Evolutionary conservation across 1,140 invertebrate genomes (phyloP).

Genomic region (Drosophila arizonae): DNA sequence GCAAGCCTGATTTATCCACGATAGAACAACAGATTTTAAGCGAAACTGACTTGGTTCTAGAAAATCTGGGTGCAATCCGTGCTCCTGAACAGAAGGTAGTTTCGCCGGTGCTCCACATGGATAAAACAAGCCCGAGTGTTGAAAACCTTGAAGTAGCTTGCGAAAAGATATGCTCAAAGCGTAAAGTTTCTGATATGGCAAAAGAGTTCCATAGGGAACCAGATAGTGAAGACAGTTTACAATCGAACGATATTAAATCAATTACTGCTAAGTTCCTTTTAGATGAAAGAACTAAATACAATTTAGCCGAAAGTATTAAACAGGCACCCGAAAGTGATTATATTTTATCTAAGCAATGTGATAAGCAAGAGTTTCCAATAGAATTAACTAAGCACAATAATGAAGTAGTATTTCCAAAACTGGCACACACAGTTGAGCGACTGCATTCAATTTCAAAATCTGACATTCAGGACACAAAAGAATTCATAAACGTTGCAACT

Average conservation of each 20-base stretch:
- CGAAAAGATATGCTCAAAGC: slow-evolving; percentile 69
- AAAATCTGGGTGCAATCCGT: slow-evolving; percentile 39
- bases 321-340: slow-evolving; percentile 30
- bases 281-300: slow-evolving; percentile 36
- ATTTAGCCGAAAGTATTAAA: slow-evolving; percentile 43
- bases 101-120: slow-evolving; percentile 40
- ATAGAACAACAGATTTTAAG: slow-evolving; percentile 73
- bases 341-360: slow-evolving; percentile 44
- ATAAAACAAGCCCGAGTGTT: slow-evolving; percentile 36
- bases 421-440: slow-evolving; percentile 54
- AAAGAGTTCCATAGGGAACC: slow-evolving; percentile 40
- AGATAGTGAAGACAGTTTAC: slow-evolving; percentile 5
- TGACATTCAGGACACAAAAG: slow-evolving; percentile 55
- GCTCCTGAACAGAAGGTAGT: slow-evolving; percentile 34
- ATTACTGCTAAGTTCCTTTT: slow-evolving; percentile 56
- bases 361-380: slow-evolving; percentile 63
- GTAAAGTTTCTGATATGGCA: slow-evolving; percentile 53
- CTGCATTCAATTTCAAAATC: slow-evolving; percentile 68
- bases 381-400: slow-evolving; percentile 28
- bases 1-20: slow-evolving; percentile 50
- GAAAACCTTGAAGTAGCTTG: slow-evolving; percentile 60
- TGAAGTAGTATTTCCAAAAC: slow-evolving; percentile 53
- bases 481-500: slow-evolving; percentile 43
- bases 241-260: slow-evolving; percentile 29
- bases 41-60: slow-evolving; percentile 66